phyloP scores from a whole-genome alignment of 2,113 vertebrate genomes.

The Erinaceus europaeus region DNA sequence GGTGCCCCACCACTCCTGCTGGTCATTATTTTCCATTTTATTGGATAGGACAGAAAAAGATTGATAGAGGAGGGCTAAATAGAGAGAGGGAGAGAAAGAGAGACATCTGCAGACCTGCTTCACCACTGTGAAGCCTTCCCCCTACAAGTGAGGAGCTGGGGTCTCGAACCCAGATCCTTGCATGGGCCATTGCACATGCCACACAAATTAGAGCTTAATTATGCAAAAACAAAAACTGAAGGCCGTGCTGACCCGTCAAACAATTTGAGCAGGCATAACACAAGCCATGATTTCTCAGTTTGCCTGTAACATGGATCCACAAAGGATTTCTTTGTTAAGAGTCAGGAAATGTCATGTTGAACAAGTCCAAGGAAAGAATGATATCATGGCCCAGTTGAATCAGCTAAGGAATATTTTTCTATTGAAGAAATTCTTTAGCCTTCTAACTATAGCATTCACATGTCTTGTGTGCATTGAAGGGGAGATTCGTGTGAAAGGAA shows the following conservation, averaged over 20 bases:
- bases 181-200: too few species aligned
- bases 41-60: too few species aligned
- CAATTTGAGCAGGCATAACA: not conserved
- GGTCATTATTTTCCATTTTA: too few species aligned
- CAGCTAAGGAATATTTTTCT: slow-evolving; percentile 55
- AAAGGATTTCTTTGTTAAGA: slow-evolving; percentile 67
- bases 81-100: too few species aligned
- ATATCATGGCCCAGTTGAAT: slow-evolving; percentile 62
- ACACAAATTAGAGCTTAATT: not conserved
- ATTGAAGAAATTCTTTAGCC: slow-evolving; percentile 46
- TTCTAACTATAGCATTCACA: not conserved
- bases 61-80: too few species aligned
- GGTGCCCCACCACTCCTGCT: too few species aligned
- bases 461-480: slow-evolving; percentile 23
- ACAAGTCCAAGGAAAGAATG: slow-evolving; percentile 58
- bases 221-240: slow-evolving; percentile 28
- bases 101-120: too few species aligned
- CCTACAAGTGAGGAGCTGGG: too few species aligned
- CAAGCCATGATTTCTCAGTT: slow-evolving; percentile 24
- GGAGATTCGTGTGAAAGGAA: slow-evolving; percentile 33
- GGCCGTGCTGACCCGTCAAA: not conserved
- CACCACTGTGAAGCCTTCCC: too few species aligned
- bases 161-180: too few species aligned
- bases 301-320: slow-evolving; percentile 35
- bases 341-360: slow-evolving; percentile 16